These are phyloP conservation scores for Xanthorhoe designata DNA, from an alignment of 2,888 invertebrate species.

Conservation along the genomic window DNA sequence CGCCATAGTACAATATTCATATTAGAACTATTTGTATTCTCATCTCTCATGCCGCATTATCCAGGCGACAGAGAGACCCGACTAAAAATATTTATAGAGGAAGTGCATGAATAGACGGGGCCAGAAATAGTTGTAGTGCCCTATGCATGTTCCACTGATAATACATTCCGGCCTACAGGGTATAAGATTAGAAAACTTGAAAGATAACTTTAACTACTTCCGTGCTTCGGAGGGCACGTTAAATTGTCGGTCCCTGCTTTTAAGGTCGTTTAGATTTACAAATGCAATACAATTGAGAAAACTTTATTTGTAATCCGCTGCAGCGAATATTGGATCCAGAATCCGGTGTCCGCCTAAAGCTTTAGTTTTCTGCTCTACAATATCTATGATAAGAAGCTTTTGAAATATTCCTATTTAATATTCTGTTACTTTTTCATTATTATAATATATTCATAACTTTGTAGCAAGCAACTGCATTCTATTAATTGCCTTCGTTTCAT, in stretches of 20 bases:
- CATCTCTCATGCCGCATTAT: conserved; percentile 58
- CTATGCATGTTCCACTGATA: conserved; percentile 53
- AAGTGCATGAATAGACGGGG: conserved; percentile 70
- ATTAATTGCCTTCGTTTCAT: conserved; percentile 42
- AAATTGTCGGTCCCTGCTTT: no score
- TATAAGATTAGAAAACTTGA: neutral
- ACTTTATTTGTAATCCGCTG: neutral
- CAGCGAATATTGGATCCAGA: neutral
- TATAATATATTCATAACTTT: neutral
- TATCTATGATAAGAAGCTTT: neutral
- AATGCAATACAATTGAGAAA: neutral
- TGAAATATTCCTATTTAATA: neutral
- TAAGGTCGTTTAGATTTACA: neutral
- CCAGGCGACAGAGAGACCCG: conserved; percentile 64
- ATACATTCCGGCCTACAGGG: conserved; percentile 21
- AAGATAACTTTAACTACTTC: no score
- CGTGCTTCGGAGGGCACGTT: no score
- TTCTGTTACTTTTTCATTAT: neutral
- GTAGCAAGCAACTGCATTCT: conserved; percentile 5
- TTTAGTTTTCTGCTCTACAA: neutral
- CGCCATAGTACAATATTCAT: conserved; percentile 46
- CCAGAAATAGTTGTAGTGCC: conserved; percentile 65
- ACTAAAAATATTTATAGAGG: conserved; percentile 73
- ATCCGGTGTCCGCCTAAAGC: neutral
- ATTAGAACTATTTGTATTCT: conserved; percentile 61